Evolutionary conservation across 2,888 invertebrate genomes (phyloP).

Genomic region (Globia sparganii): DNA sequence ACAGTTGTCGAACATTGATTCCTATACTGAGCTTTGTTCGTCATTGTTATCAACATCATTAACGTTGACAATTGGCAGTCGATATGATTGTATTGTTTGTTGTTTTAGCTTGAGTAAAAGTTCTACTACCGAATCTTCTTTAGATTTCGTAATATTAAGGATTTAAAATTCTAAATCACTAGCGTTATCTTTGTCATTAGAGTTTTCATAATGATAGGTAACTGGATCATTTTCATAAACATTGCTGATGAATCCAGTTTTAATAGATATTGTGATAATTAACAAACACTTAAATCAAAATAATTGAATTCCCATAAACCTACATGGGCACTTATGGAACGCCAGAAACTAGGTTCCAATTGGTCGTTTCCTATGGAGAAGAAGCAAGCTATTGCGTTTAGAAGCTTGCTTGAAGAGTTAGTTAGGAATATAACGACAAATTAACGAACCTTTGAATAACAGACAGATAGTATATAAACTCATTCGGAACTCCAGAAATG

Average conservation of each 20-base stretch:
- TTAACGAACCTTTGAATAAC: background rate
- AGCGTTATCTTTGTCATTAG: background rate
- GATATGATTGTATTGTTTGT: slow-evolving; percentile 27
- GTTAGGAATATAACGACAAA: background rate
- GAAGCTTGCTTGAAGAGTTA: background rate
- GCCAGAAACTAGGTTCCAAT: no score
- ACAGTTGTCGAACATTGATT: slow-evolving; percentile 38
- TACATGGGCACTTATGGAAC: no score
- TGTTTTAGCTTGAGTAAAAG: slow-evolving; percentile 19
- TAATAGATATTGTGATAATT: background rate
- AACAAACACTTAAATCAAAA: background rate
- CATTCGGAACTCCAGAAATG: background rate
- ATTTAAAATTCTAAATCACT: background rate
- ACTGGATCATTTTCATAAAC: background rate
- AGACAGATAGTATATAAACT: background rate
- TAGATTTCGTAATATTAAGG: background rate
- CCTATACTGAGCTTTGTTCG: slow-evolving; percentile 33
- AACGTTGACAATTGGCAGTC: slow-evolving; percentile 30
- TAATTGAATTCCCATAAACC: no score
- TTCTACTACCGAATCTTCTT: slow-evolving; percentile 3
- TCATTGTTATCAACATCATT: slow-evolving; percentile 52
- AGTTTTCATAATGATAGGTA: background rate
- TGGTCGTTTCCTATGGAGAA: no score
- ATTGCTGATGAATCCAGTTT: background rate
- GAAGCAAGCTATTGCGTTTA: background rate